phyloP scores from a whole-genome alignment of 2,888 invertebrate species.

The Achlya flavicornis region DNA sequence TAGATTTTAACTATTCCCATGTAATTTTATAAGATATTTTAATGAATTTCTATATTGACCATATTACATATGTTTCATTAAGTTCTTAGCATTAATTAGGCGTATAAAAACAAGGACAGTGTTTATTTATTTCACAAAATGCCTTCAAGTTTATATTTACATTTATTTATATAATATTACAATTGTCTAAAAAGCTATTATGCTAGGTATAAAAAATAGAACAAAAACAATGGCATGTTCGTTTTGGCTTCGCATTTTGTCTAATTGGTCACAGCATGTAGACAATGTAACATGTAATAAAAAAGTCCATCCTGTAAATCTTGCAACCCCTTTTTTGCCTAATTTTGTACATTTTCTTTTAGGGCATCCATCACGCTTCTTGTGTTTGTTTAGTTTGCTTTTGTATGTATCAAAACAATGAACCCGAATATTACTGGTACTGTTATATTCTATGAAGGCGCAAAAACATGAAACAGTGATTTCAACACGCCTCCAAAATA shows the following conservation, averaged over 20 bases:
- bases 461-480: background rate
- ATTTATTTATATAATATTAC: conserved; percentile 18
- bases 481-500: background rate
- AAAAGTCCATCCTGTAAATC: conserved; percentile 30
- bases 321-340: conserved; percentile 40
- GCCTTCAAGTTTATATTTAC: background rate
- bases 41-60: too few species aligned
- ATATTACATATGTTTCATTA: too few species aligned
- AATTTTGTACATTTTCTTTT: conserved; percentile 34
- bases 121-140: too few species aligned
- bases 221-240: conserved; percentile 24
- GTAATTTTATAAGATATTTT: too few species aligned
- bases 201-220: conserved; percentile 19
- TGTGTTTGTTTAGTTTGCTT: conserved; percentile 15
- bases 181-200: conserved; percentile 17
- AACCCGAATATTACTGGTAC: background rate
- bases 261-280: conserved; percentile 42
- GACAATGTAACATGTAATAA: conserved; percentile 31
- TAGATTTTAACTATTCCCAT: too few species aligned
- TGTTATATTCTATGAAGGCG: background rate
- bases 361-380: conserved; percentile 28
- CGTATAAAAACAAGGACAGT: too few species aligned
- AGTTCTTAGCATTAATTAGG: too few species aligned
- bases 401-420: conserved; percentile 5
- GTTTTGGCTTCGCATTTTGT: conserved; percentile 35